Evolutionary conservation across 2,113 vertebrate genomes (phyloP), one percentile per base, ranked within the genome.

Genomic region (Craseonycteris thonglongyai): DNA sequence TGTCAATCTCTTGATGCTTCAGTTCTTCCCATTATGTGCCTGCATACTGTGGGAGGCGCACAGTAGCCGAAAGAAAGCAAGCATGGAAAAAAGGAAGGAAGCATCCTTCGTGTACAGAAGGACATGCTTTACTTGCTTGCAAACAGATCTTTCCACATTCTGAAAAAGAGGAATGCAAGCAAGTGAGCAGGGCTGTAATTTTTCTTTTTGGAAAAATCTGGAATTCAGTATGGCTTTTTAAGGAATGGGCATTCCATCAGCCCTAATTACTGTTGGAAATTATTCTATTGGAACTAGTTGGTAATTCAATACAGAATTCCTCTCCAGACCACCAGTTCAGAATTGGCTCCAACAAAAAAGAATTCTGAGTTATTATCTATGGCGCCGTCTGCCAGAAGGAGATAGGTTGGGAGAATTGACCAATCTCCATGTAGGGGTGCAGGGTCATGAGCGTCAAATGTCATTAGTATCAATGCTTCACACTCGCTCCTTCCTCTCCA

Each of bases 291-390:
- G 91, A 97, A 96, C 75, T 35, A 71, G 74, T 42, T 69, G 74
- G 84, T 96, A 96, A 97, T 95, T 93, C 76, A 93, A 96, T 94
- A 96, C 95, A 93, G 91, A 93, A 91, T 93, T 91, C 81, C 84
- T 93, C 51, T 88, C 63, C 80, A 95, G 94, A 97, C 95, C 95
- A 97, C 95, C 96, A 97, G 84, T 92, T 95, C 78, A 94, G 94
- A 96, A 56, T 83, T 97, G 96, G 94, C 93, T 76, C 51, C 68
- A 45, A 69, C 38, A 82, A 96, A 40, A 94, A 96, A 95, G 91
- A 95, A 97, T 93, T 93, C 40, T 54, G 56, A 95, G 72, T 78
- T 76, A 94, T 91, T 96, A 96, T 97, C 92, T 82, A 82, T 92
- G 40, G 51, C 5, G 22, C 90, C 59, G 68, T 68, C 81, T 90